Percentiles rank a stretch among this genome's conserved stretches.
Conservation (phyloP, 2,888 invertebrate species). For the Lithosia quadra region DNA sequence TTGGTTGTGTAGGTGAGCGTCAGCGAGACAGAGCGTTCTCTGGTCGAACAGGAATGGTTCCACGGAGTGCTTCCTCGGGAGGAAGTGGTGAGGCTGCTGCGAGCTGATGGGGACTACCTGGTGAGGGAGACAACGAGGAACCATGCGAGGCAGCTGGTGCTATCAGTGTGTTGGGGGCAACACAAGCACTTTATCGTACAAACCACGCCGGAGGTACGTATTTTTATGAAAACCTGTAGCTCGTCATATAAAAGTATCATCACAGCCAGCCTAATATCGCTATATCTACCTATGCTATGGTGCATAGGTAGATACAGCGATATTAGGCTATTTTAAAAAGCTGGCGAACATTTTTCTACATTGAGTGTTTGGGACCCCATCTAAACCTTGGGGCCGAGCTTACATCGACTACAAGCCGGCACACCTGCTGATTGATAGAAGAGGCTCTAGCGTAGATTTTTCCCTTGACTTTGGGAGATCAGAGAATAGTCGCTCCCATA, state of each 20-base stretch:
- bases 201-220: slow-evolving; percentile 93
- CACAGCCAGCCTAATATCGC: neutral
- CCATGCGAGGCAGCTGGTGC: slow-evolving; percentile 96
- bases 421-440: too few relatives aligned
- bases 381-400: too few relatives aligned
- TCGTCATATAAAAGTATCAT: too few relatives aligned
- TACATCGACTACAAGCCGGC: too few relatives aligned
- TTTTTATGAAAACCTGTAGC: neutral
- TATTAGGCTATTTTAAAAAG: too few relatives aligned
- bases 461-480: too few relatives aligned
- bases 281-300: too few relatives aligned
- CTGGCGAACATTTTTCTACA: too few relatives aligned
- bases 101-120: slow-evolving; percentile 97
- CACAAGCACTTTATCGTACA: slow-evolving; percentile 99
- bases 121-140: slow-evolving; percentile 97
- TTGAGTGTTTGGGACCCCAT: too few relatives aligned
- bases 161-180: slow-evolving; percentile 98
- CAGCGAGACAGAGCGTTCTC: slow-evolving; percentile 88
- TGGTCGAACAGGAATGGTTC: slow-evolving; percentile 98
- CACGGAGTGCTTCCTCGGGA: slow-evolving; percentile 98
- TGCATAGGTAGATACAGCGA: too few relatives aligned
- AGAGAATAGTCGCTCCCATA: too few relatives aligned
- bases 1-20: slow-evolving; percentile 71
- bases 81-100: slow-evolving; percentile 96
- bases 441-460: too few relatives aligned